These are phyloP conservation scores for Columbina picui DNA, from an alignment of 2,113 vertebrate species.

Conservation along the genomic window DNA sequence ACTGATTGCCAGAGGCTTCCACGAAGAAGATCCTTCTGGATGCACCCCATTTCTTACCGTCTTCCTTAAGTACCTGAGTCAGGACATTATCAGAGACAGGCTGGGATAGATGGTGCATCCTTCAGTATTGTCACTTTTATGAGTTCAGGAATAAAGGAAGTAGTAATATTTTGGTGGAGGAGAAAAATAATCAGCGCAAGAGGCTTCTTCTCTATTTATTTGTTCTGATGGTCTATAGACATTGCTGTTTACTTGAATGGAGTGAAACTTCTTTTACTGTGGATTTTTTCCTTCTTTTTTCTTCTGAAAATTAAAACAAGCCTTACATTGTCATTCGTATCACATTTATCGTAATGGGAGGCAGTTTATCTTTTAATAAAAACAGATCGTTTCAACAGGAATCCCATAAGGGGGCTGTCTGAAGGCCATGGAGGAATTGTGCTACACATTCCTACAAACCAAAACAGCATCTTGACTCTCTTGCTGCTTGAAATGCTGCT, in stretches of 20 bases:
- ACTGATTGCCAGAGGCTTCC: neutral
- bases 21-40: neutral
- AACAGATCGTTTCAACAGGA: neutral
- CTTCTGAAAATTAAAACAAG: neutral
- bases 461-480: neutral
- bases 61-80: neutral
- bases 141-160: neutral
- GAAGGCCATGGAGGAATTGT: neutral
- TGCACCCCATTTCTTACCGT: neutral
- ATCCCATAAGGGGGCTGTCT: neutral
- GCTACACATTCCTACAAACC: neutral
- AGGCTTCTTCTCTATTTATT: neutral
- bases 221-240: neutral
- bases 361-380: constrained; percentile 9
- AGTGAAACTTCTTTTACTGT: neutral
- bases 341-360: neutral
- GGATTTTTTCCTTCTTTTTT: neutral
- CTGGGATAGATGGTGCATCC: neutral
- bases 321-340: neutral
- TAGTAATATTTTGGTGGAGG: neutral
- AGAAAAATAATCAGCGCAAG: neutral
- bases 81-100: neutral
- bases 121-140: neutral
- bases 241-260: neutral
- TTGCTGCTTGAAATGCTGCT: fast-evolving